phyloP scores from a whole-genome alignment of 2,113 vertebrate genomes.

The Macquaria ambigua region DNA sequence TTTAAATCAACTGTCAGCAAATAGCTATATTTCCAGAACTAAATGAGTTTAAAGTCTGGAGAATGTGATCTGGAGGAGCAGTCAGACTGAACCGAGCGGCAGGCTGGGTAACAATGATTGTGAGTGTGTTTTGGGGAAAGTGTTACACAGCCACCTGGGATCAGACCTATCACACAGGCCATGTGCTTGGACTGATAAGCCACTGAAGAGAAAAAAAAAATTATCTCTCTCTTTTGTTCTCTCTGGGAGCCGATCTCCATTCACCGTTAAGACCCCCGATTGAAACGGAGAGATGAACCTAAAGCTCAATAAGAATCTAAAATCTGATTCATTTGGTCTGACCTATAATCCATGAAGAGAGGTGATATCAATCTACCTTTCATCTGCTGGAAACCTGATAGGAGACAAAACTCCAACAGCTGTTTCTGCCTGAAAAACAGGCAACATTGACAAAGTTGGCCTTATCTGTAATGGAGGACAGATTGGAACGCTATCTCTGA shows the following conservation, averaged over 20 bases:
- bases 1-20: neutral
- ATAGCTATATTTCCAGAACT: neutral
- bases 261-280: slow-evolving; percentile 3
- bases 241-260: slow-evolving; percentile 43
- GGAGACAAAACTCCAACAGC: slow-evolving; percentile 61
- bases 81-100: neutral
- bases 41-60: neutral
- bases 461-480: slow-evolving; percentile 56
- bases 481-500: slow-evolving; percentile 46
- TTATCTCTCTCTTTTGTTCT: slow-evolving; percentile 55
- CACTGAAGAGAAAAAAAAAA: neutral
- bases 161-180: slow-evolving; percentile 46
- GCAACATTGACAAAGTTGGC: neutral
- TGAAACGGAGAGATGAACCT: slow-evolving; percentile 29
- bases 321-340: slow-evolving; percentile 45
- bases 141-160: slow-evolving; percentile 35
- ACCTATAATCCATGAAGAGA: slow-evolving; percentile 50
- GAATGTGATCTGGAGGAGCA: neutral
- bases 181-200: slow-evolving; percentile 58
- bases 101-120: neutral
- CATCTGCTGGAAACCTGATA: slow-evolving; percentile 62
- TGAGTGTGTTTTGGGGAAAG: slow-evolving; percentile 22
- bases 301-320: slow-evolving; percentile 31
- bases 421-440: slow-evolving; percentile 62
- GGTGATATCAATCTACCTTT: slow-evolving; percentile 59